Base-by-base conservation (phyloP, 2,113 vertebrate species). In the Synodontis membranacea region DNA sequence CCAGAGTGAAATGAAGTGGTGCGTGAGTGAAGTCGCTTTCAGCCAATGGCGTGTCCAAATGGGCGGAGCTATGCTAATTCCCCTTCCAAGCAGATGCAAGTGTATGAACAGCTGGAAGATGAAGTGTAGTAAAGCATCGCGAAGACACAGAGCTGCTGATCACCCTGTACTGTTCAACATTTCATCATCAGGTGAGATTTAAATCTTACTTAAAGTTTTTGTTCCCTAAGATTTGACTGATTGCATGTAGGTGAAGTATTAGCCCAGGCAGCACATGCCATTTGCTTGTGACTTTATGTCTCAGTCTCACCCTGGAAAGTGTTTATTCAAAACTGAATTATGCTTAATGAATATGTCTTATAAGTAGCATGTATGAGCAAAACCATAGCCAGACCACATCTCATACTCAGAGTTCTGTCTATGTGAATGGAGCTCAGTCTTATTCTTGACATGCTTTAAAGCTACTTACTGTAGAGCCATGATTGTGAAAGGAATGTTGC, bases 41-140 rank as follows among this genome's bases (percentile, higher is more conserved):
- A 89, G 83, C 95, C 94, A 95, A 94, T 94, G 56, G 86, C 79
- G 34, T 37, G 17, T 66, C 25, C 0, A 31, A 31, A 44, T 90
- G 86, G 90, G 94, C 91, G 90, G 91, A 89, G 56, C 66, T 86
- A 80, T 80, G 91, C 75, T 75, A 87, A 90, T 66, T 48, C 50
- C 50, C 62, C 15, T 23, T 60, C 21, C 44, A 81, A 54, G 64
- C 52, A 66, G 87, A 44, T 84, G 84, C 37, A 82, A 80, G 72
- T 66, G 86, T 84, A 81, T 76, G 76, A 87, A 88, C 86, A 62
- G 89, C 86, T 90, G 87, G 92, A 91, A 70, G 76, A 92, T 91
- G 88, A 90, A 91, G 90, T 88, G 86, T 90, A 89, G 88, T 87
- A 54, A 88, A 86, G 88, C 92, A 88, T 82, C 90, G 17, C 39